Base-by-base conservation (phyloP, 2,113 vertebrate genomes). In the Gymnorhina tibicen region DNA sequence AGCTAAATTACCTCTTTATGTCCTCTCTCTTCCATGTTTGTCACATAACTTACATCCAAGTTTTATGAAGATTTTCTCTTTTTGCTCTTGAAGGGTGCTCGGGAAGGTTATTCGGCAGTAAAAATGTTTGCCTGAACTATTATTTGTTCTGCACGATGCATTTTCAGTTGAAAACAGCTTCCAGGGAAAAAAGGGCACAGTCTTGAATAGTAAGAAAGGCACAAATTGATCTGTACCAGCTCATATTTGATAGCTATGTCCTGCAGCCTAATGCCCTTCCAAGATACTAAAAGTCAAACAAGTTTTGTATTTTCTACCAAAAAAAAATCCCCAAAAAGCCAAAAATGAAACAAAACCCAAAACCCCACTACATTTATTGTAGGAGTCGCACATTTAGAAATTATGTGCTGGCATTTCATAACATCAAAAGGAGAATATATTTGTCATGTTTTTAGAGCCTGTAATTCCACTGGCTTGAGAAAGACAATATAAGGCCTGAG, bases 341-440 rank as follows among this genome's bases (percentile, higher is more conserved):
- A 32, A 33, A 16, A 33, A 66, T 7, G 6, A 64, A 72, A 56
- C 8, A 30, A 41, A 53, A 2, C 10, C 4, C 33, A 3, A 69
- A 60, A 1, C 3, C 11, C 8, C 27, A 22, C 21, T 10, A 13
- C 0, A 0, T 56, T 73, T 60, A 22, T 41, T 32, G 0, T 44
- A 39, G 56, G 27, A 44, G 19, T 66, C 20, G 6, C 8, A 39
- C 8, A n/a, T 56, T 69, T 60, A 81, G 41, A 74, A 89, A 74
- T 53, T 21, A 39, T 32, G 4, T 53, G 9, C 22, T 76, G 41
- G 2, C 16, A 41, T 69, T 94, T 81, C 9, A 39, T 27, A 52
- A 13, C 21, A 60, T 30, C 27, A 59, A 59, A 87, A 82, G 11
- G 27, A 78, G 10, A 55, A 14, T 76, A 12, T 47, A 85, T 87